phyloP scores from a whole-genome alignment of 2,113 vertebrate genomes.

The Varanus salvator region DNA sequence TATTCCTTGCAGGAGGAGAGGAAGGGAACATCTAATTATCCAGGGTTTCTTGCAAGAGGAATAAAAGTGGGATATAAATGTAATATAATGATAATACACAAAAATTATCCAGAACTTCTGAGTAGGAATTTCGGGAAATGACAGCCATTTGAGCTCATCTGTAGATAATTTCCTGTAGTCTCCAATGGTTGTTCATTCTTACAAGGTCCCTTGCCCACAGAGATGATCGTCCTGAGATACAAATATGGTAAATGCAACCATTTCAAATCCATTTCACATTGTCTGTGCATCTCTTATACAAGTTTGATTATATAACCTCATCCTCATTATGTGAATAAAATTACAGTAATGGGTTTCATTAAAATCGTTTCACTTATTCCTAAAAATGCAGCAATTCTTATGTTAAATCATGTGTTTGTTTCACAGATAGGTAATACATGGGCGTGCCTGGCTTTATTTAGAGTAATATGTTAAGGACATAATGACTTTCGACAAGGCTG shows the following conservation, averaged over 20 bases:
- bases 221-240: background rate
- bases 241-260: background rate
- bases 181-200: background rate
- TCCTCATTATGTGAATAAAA: background rate
- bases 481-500: constrained; percentile 28
- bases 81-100: too few relatives aligned
- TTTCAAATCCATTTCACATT: constrained; percentile 3
- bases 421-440: constrained; percentile 24
- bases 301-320: background rate
- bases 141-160: background rate
- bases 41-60: too few relatives aligned
- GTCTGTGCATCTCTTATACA: background rate
- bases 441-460: background rate
- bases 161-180: background rate
- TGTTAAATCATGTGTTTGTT: constrained; percentile 7
- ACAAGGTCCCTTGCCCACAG: background rate
- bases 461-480: constrained; percentile 6
- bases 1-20: too few relatives aligned
- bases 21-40: too few relatives aligned
- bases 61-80: too few relatives aligned
- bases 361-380: background rate
- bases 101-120: background rate
- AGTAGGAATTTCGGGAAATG: background rate
- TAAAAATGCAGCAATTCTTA: background rate
- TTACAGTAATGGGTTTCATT: constrained; percentile 11